Evolutionary conservation across 1,140 invertebrate species (phyloP).

Genomic region (Drosophila sproati): DNA sequence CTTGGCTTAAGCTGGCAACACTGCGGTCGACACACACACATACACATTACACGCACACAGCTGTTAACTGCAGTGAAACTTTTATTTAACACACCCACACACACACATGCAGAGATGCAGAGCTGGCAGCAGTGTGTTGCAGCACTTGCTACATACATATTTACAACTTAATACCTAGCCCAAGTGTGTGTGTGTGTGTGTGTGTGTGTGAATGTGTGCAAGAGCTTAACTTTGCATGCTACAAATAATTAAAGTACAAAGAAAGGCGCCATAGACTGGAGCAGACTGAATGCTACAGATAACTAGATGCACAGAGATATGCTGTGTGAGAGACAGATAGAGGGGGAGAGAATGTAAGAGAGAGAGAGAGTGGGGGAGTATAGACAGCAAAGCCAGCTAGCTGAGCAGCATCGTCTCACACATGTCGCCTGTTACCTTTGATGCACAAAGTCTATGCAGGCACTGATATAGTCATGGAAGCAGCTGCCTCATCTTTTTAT

Average conservation of each 20-base stretch:
- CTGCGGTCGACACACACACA: conserved; percentile 1
- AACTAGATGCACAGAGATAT: too few relatives aligned
- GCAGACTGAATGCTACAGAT: background rate
- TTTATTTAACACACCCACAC: too few relatives aligned
- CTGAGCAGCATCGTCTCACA: conserved; percentile 56
- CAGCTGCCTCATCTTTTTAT: conserved; percentile 54
- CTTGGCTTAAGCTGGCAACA: too few relatives aligned
- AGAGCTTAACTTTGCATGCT: conserved; percentile 75
- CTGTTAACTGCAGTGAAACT: too few relatives aligned
- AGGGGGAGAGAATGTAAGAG: background rate
- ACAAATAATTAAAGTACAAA: conserved; percentile 80
- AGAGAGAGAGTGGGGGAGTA: conserved; percentile 2
- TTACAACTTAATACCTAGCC: conserved; percentile 78
- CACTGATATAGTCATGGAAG: conserved; percentile 10
- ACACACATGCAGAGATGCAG: background rate
- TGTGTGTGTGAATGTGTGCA: conserved; percentile 30
- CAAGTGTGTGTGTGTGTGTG: conserved; percentile 46
- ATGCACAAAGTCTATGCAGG: conserved; percentile 44
- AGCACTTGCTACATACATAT: conserved; percentile 57
- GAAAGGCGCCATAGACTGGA: conserved; percentile 50
- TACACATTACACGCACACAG: background rate
- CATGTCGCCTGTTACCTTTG: conserved; percentile 63
- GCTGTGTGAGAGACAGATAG: background rate
- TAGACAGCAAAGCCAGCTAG: conserved; percentile 33
- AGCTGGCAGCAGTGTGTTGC: conserved; percentile 46